These are phyloP conservation scores for Clusia tigrina DNA, from an alignment of 2,888 invertebrate genomes.

Conservation along the genomic window DNA sequence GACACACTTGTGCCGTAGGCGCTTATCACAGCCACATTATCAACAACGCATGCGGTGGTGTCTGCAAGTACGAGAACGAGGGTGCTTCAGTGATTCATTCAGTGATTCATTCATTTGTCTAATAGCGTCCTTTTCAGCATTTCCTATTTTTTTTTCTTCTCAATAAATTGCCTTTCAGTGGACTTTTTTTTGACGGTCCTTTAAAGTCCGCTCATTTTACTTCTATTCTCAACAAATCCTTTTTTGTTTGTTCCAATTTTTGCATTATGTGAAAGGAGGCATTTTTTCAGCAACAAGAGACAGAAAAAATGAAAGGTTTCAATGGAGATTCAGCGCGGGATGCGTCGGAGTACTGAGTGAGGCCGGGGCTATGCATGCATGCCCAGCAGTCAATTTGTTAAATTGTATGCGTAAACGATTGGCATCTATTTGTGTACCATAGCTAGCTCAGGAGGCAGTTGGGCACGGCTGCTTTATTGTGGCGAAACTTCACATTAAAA, in stretches of 20 bases:
- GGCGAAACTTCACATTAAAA: too few species aligned
- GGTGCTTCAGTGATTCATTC: neutral
- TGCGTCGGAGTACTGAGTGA: too few species aligned
- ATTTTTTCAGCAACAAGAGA: neutral
- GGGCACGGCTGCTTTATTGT: too few species aligned
- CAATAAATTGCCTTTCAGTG: constrained; percentile 4
- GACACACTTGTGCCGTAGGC: constrained; percentile 2
- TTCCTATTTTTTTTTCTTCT: neutral
- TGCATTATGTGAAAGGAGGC: neutral
- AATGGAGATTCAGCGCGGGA: neutral
- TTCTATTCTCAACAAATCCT: too few species aligned
- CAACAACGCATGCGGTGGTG: too few species aligned
- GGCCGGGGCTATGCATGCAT: neutral
- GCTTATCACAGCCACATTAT: constrained; percentile 17
- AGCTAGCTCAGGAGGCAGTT: too few species aligned
- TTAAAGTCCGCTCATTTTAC: neutral
- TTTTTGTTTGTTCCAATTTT: neutral
- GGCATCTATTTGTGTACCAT: too few species aligned
- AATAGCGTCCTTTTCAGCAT: neutral
- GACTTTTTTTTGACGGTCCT: neutral
- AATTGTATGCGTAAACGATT: neutral
- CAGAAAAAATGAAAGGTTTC: neutral
- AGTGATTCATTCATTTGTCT: neutral
- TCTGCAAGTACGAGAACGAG: neutral
- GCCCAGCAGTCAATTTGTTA: neutral